Evolutionary conservation across 2,113 vertebrate genomes (phyloP), one percentile per base, ranked within the genome.

Genomic region (Rhizomys pruinosus): DNA sequence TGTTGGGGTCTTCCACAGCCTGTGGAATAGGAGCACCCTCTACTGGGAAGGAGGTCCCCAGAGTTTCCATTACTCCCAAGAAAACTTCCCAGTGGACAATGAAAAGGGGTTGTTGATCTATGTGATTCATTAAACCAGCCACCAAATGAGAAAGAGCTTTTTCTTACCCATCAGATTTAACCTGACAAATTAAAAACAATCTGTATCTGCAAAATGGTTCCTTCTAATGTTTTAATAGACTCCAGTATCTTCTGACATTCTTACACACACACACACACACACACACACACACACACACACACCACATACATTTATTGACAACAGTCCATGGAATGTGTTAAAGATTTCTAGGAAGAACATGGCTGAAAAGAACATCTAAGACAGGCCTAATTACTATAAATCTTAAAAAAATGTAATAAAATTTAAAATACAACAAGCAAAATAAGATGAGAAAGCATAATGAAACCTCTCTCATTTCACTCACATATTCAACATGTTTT

Each of bases 21-120:
- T 55, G n/a, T n/a, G n/a, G 59, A 74, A 34, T 37, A 80, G 71
- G 47, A 89, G 71, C 5, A 7, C 61, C 76, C 72, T 92, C 92
- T 94, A 5, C 63, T 80, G 88, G 89, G 87, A 84, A 84, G 87
- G 95, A 96, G 89, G 80, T 57, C 89, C 95, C 74, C 39, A 39
- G 19, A 68, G 34, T 55, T 42, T 11, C 66, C 47, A 16, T 10
- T 3, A 32, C 22, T 27, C 17, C 20, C n/a, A 82, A 16, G 37
- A 87, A 64, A 78, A 47, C 5, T 61, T 63, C 15, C 23, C 25
- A 66, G 7, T 59, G 63, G 78, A 44, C 59, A 87, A 55, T 72
- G 44, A n/a, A 84, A 87, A 92, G 57, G 0, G 5, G 3, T 3
- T 57, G 37, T 8, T 7, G 9, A 12, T 73, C 44, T 82, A 7